Conservation (phyloP, 1,140 invertebrate genomes). For the Rhopalosiphum maidis region DNA sequence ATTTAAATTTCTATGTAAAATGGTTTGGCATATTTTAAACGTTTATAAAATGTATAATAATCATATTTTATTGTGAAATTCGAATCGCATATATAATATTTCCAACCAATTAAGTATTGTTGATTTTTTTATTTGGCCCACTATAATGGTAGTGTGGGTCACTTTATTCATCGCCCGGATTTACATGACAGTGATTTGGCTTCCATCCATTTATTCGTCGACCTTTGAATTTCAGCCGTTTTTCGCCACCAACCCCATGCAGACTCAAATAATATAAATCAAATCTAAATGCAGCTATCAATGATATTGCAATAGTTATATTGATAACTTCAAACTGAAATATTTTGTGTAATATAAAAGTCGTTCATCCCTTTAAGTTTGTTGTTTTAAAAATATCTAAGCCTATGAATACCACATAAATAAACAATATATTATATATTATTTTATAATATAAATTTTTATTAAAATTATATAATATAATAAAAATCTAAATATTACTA, state of each 20-base stretch:
- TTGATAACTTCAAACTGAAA: background rate
- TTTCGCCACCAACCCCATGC: background rate
- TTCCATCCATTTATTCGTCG: background rate
- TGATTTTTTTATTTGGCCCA: background rate
- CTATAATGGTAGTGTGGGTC: background rate
- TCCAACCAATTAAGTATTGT: background rate
- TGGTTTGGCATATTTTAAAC: background rate
- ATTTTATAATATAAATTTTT: too few species aligned
- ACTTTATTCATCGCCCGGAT: background rate
- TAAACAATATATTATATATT: background rate
- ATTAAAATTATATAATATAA: background rate
- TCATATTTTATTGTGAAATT: background rate
- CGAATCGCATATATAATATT: background rate
- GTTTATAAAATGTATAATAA: background rate
- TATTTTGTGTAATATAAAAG: background rate
- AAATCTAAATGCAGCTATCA: background rate
- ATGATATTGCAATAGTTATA: conserved; percentile 11
- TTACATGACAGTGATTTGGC: conserved; percentile 36
- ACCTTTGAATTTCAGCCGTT: conserved; percentile 20
- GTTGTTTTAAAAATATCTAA: background rate
- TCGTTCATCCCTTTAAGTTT: background rate
- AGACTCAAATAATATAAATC: background rate
- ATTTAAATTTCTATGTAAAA: background rate
- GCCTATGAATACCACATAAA: background rate
- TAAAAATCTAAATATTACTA: background rate